Base-by-base conservation (phyloP, 2,113 vertebrate species). In the Ascaphus truei region DNA sequence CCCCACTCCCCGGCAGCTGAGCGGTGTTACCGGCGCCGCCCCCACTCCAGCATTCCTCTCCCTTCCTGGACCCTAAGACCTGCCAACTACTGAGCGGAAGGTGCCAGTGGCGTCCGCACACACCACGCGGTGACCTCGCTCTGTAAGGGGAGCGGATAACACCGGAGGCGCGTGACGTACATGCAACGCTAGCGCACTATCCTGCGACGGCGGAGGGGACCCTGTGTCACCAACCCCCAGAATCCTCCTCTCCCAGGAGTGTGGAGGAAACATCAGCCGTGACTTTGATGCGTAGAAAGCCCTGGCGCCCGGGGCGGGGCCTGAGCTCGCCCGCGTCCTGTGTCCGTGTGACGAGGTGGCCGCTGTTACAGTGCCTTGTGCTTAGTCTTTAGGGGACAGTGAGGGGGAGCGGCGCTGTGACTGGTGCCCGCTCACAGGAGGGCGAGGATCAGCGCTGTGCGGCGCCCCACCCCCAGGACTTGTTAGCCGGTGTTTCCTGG, bases 21-120 rank as follows among this genome's bases (percentile, higher is more conserved):
- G 86, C 76, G 60, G 63, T 60, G 68, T n/a, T n/a, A n/a, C n/a
- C n/a, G n/a, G n/a, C 31, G 6, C n/a, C 48, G 7, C 18, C 57
- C 45, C 67, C 45, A 6, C 5, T 18, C 16, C 41, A 60, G 51
- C 43, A n/a, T 18, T 31, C 4, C 27, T 37, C 22, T 66, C 50
- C 63, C 63, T n/a, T n/a, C n/a, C 48, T 20, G 50, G 63, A 58
- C 55, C 65, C 39, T 31, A 22, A 26, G 65, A 68, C 22, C 43
- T 59, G 33, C 47, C 66, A 68, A 16, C 50, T 47, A 51, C 55
- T 37, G 29, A 68, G 27, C 13, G 43, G 41, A 59, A 50, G 43
- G n/a, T 31, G 56, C 45, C 27, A 45, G 27, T 23, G 57, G 56
- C 26, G 55, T 29, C 63, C 55, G 13, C 15, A 33, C 53, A 33